phyloP scores from a whole-genome alignment of 1,140 invertebrate species.

The Diorhabda elongata region DNA sequence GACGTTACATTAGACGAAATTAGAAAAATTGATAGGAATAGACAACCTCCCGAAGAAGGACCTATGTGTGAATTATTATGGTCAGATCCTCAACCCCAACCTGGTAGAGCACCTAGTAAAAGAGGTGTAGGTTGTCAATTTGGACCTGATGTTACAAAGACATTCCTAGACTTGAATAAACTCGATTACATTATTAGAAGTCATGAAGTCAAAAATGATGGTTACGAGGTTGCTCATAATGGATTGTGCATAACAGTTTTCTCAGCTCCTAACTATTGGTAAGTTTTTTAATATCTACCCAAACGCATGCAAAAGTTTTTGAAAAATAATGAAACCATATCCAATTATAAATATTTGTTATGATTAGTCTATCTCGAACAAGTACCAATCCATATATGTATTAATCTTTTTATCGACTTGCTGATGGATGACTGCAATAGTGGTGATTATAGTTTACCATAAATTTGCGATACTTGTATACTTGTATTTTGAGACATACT shows the following conservation, averaged over 20 bases:
- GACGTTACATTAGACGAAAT: constrained; percentile 90
- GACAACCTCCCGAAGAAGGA: constrained; percentile 96
- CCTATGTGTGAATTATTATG: constrained; percentile 95
- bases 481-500: too few relatives aligned
- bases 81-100: constrained; percentile 93
- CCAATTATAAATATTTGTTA: too few relatives aligned
- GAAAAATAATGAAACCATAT: too few relatives aligned
- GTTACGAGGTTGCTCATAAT: constrained; percentile 92
- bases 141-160: constrained; percentile 92
- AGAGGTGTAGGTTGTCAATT: constrained; percentile 98
- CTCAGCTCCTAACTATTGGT: constrained; percentile 99
- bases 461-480: too few relatives aligned
- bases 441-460: too few relatives aligned
- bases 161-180: constrained; percentile 80
- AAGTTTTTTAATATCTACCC: constrained; percentile 28
- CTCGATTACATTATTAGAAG: constrained; percentile 93
- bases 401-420: too few relatives aligned
- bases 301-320: too few relatives aligned
- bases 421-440: too few relatives aligned
- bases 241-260: constrained; percentile 95
- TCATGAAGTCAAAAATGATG: constrained; percentile 97
- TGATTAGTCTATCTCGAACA: too few relatives aligned
- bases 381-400: too few relatives aligned
- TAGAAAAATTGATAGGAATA: constrained; percentile 79
- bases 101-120: constrained; percentile 86